Evolutionary conservation across 2,113 vertebrate genomes (phyloP), one percentile per base, ranked within the genome.

Genomic region (Cochlearius cochlearius): DNA sequence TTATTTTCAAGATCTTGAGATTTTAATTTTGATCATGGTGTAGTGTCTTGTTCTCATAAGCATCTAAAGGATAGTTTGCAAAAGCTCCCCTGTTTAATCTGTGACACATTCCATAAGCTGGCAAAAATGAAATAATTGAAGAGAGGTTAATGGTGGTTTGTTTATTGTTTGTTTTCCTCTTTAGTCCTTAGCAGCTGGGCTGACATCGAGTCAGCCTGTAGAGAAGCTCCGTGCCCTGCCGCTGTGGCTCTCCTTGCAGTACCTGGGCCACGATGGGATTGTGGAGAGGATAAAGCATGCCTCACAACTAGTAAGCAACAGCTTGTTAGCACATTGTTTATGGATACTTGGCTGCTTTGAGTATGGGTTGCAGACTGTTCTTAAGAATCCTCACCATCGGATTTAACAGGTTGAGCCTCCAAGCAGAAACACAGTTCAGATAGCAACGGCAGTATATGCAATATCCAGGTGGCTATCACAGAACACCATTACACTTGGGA

Each of bases 171-270:
- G 3, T 96, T 94, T 84, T 81, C 36, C 53, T n/a, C 92, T 84
- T 36, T 62, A 99, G 99, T 99, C 99, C 86, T 97, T 99, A 72
- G 98, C 99, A 92, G 99, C 99, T 5, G 99, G 99, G 67, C 97
- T 99, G 92, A 99, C 99, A 2, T 99, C 99, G 21, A 99, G 98
- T 86, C 99, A 99, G 83, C 99, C 99, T 0, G 98, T 98, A 27
- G 99, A 99, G 90, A 99, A 99, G 97, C 99, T 99, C 25, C 99
- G 99, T 49, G 99, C 99, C 9, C 97, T 99, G 86, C 99, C 99
- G 1, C 98, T 99, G 55, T 99, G 99, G 99, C 98, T 99, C 26
- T 99, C 99, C 59, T 94, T 99, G 95, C 99, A 99, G 96, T 98
- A 99, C 96, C 98, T 99, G 29, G 99, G 99, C 39, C 99, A 99